Conservation (phyloP, 2,888 invertebrate genomes). For the Andricus curvator region DNA sequence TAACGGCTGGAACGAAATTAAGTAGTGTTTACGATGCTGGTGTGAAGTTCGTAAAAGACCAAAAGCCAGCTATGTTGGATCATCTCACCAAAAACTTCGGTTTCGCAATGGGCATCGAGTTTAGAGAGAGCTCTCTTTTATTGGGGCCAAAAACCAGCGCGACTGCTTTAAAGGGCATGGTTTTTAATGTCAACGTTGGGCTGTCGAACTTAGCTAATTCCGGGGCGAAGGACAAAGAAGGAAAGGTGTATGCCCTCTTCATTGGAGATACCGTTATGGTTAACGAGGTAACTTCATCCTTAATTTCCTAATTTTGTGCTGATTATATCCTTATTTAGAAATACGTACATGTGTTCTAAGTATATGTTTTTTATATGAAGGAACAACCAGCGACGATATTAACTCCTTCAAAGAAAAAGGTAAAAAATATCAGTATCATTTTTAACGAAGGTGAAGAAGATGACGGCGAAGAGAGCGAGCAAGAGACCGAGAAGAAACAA, state of each 20-base stretch:
- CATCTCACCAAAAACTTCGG: conserved; percentile 97
- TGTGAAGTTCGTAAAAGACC: conserved; percentile 89
- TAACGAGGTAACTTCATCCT: conserved; percentile 84
- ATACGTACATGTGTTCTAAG: not conserved
- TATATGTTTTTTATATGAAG: conserved; percentile 66
- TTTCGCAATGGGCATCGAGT: conserved; percentile 99
- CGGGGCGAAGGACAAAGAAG: conserved; percentile 90
- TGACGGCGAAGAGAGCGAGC: conserved; percentile 83
- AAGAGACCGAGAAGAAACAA: conserved; percentile 83
- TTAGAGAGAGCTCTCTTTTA: conserved; percentile 95
- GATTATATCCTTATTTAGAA: not conserved
- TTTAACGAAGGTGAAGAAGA: conserved; percentile 94
- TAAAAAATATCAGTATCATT: conserved; percentile 97
- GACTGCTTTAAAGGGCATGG: conserved; percentile 94
- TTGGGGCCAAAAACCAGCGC: conserved; percentile 94
- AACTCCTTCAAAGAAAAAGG: conserved; percentile 95
- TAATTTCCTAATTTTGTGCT: conserved; percentile 14
- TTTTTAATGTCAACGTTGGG: conserved; percentile 97
- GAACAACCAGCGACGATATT: conserved; percentile 89
- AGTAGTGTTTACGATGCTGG: conserved; percentile 93
- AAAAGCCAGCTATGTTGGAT: conserved; percentile 91
- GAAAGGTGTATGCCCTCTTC: conserved; percentile 95
- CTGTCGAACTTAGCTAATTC: conserved; percentile 91
- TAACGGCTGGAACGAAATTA: conserved; percentile 90
- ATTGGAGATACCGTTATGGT: conserved; percentile 98